Evolutionary conservation across 35 echinoderm and acorn worm genomes (phyloP).

Genomic region (Ptychodera flava): DNA sequence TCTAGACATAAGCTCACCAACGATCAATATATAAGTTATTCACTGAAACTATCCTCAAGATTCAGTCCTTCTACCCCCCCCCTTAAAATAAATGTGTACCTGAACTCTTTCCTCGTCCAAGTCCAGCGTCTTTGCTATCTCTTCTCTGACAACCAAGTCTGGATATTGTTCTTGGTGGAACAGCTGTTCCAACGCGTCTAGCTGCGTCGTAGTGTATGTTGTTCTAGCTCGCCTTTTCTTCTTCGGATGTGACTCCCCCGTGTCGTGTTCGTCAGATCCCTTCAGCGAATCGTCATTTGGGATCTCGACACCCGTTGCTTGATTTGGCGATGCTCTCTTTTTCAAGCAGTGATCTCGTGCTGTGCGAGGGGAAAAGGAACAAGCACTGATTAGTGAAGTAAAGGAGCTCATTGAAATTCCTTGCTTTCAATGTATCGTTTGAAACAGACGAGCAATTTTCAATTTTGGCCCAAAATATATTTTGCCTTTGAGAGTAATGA

Average conservation of each 20-base stretch:
- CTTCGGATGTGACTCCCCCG: conserved; percentile 13
- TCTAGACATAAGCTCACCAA: no score
- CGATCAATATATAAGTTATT: no score
- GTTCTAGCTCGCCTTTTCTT: conserved; percentile 44
- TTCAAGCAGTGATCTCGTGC: neutral
- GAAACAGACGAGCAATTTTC: neutral
- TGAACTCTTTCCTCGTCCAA: neutral
- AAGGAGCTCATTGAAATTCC: neutral
- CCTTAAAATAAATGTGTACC: no score
- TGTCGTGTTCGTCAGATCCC: neutral
- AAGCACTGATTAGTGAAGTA: neutral
- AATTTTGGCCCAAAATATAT: neutral
- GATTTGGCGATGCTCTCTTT: neutral
- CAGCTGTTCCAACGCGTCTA: neutral
- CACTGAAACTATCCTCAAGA: no score
- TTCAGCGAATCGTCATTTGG: neutral
- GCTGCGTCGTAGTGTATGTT: neutral
- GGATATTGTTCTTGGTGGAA: neutral
- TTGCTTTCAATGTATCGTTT: neutral
- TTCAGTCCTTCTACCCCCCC: no score
- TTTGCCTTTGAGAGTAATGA: no score
- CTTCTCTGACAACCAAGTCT: neutral
- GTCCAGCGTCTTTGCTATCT: neutral
- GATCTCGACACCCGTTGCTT: neutral
- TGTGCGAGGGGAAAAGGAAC: neutral